Base-by-base conservation (phyloP, 2,797 vertebrate species). In the Australoheros facetus region DNA sequence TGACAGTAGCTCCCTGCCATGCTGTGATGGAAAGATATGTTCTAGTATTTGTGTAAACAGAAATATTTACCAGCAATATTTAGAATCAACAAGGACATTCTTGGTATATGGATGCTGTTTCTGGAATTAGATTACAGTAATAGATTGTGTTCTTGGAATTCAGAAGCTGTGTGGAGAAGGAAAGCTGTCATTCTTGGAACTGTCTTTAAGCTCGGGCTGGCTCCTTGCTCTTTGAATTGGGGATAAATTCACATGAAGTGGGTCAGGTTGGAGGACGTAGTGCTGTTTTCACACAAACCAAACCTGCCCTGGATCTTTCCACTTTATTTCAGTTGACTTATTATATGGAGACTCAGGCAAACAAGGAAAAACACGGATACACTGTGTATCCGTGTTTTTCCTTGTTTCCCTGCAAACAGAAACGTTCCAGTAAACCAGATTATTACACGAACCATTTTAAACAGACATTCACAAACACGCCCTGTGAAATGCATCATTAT, bases 51-150 rank as follows among this genome's bases (percentile, higher is more conserved):
- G 62, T 69, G 62, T 69, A 51, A 69, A 69, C 62, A 69, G 62
- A 48, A 69, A 69, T 69, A 69, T 69, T 69, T 69, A 69, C 62
- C 60, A 66, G 62, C 62, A 66, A 66, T 66, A 66, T 69, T 69
- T 69, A 69, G 62, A 69, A 69, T 69, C 51, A 66, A 69, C 62
- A 69, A 69, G 48, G 62, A 48, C 62, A 30, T 69, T 69, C 62
- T 51, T 4, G 42, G 62, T 69, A 69, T 51, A 69, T 69, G 42
- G 42, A 69, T 69, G 42, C 62, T 30, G 26, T 69, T 69, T 66
- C 62, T 66, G 62, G 62, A 66, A 66, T 3, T 23, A 48, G 62
- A 69, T 48, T 69, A 48, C 62, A 51, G 42, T 39, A 69, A 69
- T 69, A 69, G 62, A 69, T 30, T 69, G 26, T 45, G 48, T 69